phyloP scores from a whole-genome alignment of 1,140 invertebrate species.

The Drosophila saltans region DNA sequence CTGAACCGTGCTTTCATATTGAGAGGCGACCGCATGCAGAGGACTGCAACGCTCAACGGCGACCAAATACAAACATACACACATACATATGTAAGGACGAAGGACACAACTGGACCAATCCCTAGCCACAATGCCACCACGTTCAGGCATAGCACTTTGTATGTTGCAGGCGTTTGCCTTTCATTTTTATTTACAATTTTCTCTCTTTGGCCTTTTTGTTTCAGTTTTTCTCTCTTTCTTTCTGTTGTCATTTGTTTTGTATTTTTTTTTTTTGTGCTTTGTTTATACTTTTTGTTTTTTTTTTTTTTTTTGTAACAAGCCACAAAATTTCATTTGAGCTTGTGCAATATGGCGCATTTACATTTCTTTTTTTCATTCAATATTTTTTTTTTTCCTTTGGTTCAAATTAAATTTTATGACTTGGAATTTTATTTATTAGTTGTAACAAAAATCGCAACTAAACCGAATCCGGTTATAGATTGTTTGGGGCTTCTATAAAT shows the following conservation, averaged over 20 bases:
- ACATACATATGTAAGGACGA: conserved; percentile 23
- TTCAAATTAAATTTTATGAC: conserved; percentile 64
- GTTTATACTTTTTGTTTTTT: conserved; percentile 29
- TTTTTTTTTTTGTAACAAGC: conserved; percentile 62
- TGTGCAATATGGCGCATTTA: conserved; percentile 76
- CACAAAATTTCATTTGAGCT: conserved; percentile 80
- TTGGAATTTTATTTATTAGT: conserved; percentile 49
- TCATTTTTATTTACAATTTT: conserved; percentile 30
- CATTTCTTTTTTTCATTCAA: conserved; percentile 26
- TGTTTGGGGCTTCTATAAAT: neutral
- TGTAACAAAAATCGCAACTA: conserved; percentile 25
- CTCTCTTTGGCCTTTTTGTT: neutral
- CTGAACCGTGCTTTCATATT: conserved; percentile 52
- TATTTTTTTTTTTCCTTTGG: conserved; percentile 14
- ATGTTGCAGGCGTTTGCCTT: conserved; percentile 39
- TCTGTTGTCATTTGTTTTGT: neutral
- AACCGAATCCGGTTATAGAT: neutral
- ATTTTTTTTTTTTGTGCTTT: conserved; percentile 35
- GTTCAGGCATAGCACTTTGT: conserved; percentile 39
- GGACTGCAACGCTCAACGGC: conserved; percentile 39
- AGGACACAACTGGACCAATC: conserved; percentile 47
- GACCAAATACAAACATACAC: neutral
- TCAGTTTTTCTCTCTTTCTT: conserved; percentile 18
- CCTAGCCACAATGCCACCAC: conserved; percentile 54
- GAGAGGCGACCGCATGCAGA: conserved; percentile 72